Evolutionary conservation across 2,888 invertebrate genomes (phyloP), one percentile per base, ranked within the genome.

Genomic region (Euphydryas editha): DNA sequence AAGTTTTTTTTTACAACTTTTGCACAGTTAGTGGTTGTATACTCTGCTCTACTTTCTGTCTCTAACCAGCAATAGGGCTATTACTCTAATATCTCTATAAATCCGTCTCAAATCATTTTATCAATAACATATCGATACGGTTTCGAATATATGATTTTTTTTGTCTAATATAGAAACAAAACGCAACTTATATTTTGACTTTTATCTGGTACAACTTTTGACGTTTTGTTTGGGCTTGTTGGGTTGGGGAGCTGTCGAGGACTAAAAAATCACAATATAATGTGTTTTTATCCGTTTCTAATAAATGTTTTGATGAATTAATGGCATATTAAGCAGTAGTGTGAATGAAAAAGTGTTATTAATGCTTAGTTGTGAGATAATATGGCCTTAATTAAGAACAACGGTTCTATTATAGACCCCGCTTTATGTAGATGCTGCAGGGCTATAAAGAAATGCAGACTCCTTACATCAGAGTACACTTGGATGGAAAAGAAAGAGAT

Each of bases 401-500:
- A 88, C 72, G 90, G 90, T 36, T 90, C 85, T 11, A 78, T 92
- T 57, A 82, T 92, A 77, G 90, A 92, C 71, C 91, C 91, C 73
- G 92, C 85, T 7, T 70, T 92, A n/a, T 92, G 92, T 77, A 81
- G 92, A 73, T 90, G 90, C 62, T 92, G 92, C 70, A 76, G 91
- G 42, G 84, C 90, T 17, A 92, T 92, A 17, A 92, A 92, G 76
- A 92, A 90, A 86, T 92, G 92, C 75, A 84, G 92, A 74, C 78
- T 90, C 11, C 80, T 92, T 6, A 90, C 90, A 44, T 81, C 84
- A 0, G 90, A 91, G 64, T 92, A 92, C 69, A 87, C 84, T 67
- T 92, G 90, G 88, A 88, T 86, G 84, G 90, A 88, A 1, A 81
- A 88, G 59, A 92, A 89, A 68, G 92, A 92, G 72, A 76, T 90